Evolutionary conservation across 2,113 vertebrate species (phyloP).

Genomic region (Colinus virginianus): DNA sequence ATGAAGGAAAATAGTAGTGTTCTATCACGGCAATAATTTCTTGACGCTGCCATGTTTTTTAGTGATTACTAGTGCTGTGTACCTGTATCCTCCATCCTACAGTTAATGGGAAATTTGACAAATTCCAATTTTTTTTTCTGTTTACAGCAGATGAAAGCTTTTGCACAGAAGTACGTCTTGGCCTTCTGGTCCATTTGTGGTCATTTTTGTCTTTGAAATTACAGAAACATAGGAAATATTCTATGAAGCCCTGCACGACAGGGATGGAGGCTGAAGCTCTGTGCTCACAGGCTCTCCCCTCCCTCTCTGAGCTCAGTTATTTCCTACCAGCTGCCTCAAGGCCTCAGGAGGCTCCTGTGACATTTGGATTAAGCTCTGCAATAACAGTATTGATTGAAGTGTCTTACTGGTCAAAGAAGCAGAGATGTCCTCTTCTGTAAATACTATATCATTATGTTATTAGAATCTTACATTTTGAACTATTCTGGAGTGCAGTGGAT

Average conservation of each 20-base stretch:
- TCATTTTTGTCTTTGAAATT: not conserved
- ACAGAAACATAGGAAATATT: not conserved
- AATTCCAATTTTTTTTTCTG: not conserved
- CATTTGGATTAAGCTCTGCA: conserved; percentile 41
- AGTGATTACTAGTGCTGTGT: not conserved
- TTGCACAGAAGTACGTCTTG: not conserved
- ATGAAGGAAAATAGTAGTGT: not conserved
- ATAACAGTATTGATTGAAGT: conserved; percentile 17
- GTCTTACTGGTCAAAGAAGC: not conserved
- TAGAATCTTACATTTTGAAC: not conserved
- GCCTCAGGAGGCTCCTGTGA: not conserved
- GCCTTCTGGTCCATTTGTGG: not conserved
- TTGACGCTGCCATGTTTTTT: not conserved
- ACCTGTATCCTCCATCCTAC: not conserved
- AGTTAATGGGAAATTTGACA: accelerated
- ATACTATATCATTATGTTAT: not conserved
- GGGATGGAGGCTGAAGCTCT: not conserved
- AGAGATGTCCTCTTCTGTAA: conserved; percentile 3
- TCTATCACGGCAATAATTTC: not conserved
- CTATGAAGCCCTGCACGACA: not conserved
- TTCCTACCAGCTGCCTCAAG: not conserved
- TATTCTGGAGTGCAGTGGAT: not conserved
- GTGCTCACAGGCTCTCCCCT: not conserved
- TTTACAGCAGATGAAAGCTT: not conserved
- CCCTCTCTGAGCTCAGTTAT: not conserved